Evolutionary conservation across 2,888 invertebrate genomes (phyloP).

Genomic region (Drosophila meridiana): DNA sequence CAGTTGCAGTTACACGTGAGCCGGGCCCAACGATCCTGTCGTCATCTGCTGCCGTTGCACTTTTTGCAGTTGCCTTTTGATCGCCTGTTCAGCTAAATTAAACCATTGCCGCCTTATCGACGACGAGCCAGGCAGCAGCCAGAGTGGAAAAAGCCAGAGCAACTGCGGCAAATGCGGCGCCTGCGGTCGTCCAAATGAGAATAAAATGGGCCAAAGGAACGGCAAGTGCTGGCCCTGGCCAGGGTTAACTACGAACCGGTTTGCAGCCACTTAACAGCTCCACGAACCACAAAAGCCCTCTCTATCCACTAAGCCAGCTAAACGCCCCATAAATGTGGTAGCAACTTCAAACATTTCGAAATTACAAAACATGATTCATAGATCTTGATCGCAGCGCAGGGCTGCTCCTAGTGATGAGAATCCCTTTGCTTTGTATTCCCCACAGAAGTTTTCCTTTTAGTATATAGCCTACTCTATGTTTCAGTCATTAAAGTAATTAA

Average conservation of each 20-base stretch:
- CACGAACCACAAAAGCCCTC: slow-evolving; percentile 17
- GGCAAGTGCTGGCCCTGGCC: slow-evolving; percentile 34
- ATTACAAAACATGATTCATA: slow-evolving; percentile 48
- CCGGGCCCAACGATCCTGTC: slow-evolving; percentile 78
- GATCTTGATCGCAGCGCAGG: slow-evolving; percentile 11
- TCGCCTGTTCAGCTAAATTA: slow-evolving; percentile 71
- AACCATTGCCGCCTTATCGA: slow-evolving; percentile 81
- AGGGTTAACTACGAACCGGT: slow-evolving; percentile 59
- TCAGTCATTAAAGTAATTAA: background rate
- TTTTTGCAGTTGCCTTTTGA: slow-evolving; percentile 48
- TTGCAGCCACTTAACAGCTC: slow-evolving; percentile 24
- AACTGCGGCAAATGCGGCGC: slow-evolving; percentile 54
- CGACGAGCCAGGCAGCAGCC: slow-evolving; percentile 22
- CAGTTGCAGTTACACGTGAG: slow-evolving; percentile 70
- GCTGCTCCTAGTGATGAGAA: background rate
- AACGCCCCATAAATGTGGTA: slow-evolving; percentile 46
- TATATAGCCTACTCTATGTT: background rate
- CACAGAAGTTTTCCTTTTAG: background rate
- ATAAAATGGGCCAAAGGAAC: slow-evolving; percentile 69
- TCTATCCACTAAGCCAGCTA: slow-evolving; percentile 49
- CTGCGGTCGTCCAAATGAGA: slow-evolving; percentile 63
- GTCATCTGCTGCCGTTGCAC: slow-evolving; percentile 73
- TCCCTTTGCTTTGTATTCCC: background rate
- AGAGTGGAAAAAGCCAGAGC: slow-evolving; percentile 6
- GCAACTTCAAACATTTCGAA: slow-evolving; percentile 32